Percentiles rank a stretch among this genome's conserved stretches.
Conservation (phyloP, 23 tunicate genomes). For the Aplidium turbinatum region DNA sequence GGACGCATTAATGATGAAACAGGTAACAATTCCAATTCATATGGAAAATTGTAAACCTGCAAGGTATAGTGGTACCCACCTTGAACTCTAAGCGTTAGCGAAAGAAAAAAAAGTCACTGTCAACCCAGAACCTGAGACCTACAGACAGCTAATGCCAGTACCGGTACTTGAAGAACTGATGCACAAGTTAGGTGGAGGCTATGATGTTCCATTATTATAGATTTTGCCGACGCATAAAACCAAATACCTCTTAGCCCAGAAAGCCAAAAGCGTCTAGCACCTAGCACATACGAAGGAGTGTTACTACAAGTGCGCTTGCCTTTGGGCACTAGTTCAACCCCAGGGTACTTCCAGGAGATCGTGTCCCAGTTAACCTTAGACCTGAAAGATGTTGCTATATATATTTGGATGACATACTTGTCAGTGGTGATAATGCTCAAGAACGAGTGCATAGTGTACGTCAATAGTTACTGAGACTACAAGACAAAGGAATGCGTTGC, state of each 20-base stretch:
- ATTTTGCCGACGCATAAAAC: slow-evolving; percentile 16
- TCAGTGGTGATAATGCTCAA: background rate
- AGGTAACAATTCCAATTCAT: no score
- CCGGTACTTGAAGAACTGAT: slow-evolving; percentile 2
- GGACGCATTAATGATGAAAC: no score
- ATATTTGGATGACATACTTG: slow-evolving; percentile 29
- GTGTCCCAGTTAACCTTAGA: background rate
- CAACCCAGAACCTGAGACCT: background rate
- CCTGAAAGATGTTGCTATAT: slow-evolving; percentile 3
- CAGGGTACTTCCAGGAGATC: background rate
- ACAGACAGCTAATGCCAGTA: slow-evolving; percentile 1
- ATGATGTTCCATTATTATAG: slow-evolving; percentile 5
- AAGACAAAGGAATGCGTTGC: slow-evolving; percentile 9
- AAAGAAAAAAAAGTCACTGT: background rate
- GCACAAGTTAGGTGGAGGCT: slow-evolving; percentile 4
- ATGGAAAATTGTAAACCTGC: no score
- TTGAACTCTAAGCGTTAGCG: background rate
- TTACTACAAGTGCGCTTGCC: background rate
- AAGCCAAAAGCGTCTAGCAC: slow-evolving; percentile 15
- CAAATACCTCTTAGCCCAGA: slow-evolving; percentile 1
- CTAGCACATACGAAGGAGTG: background rate
- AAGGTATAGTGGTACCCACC: background rate
- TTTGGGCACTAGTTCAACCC: slow-evolving; percentile 5
- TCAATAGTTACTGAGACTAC: background rate
- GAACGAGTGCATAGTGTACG: background rate